phyloP scores from a whole-genome alignment of 2,888 invertebrate species.

The Drosophila birchii region DNA sequence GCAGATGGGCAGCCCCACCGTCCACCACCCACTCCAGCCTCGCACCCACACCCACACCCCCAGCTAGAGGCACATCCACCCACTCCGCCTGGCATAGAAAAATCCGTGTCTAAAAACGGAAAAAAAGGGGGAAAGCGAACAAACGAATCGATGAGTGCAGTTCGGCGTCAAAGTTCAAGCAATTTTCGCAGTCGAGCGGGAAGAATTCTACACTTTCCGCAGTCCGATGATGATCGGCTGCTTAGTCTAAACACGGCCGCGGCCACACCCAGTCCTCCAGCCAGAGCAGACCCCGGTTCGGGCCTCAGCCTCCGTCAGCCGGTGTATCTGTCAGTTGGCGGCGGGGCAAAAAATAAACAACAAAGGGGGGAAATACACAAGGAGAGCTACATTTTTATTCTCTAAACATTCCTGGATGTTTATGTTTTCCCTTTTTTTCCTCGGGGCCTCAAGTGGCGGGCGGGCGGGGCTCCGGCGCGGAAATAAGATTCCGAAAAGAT shows the following conservation, averaged over 20 bases:
- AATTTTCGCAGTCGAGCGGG: conserved; percentile 51
- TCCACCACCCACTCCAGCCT: conserved; percentile 11
- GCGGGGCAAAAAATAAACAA: conserved; percentile 70
- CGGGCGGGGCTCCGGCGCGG: conserved; percentile 8
- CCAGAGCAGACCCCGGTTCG: conserved; percentile 8
- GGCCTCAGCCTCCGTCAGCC: conserved; percentile 35
- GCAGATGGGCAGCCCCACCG: conserved; percentile 66
- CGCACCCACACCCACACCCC: conserved; percentile 36
- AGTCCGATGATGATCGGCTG: conserved; percentile 54
- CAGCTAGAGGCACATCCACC: conserved; percentile 20
- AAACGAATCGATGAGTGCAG: conserved; percentile 51
- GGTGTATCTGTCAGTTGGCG: conserved; percentile 62
- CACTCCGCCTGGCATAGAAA: conserved; percentile 54
- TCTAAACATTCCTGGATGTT: conserved; percentile 74
- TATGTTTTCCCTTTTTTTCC: conserved; percentile 56
- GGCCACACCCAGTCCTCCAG: conserved; percentile 67
- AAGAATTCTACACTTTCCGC: conserved; percentile 50
- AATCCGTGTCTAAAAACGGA: conserved; percentile 76
- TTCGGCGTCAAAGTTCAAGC: conserved; percentile 77
- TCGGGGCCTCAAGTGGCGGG: conserved; percentile 50
- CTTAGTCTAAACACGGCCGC: conserved; percentile 67
- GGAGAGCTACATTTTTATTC: conserved; percentile 53
- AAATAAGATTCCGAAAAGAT: conserved; percentile 44
- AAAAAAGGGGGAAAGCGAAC: conserved; percentile 55
- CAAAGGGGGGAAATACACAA: conserved; percentile 43